Conservation (phyloP, 35 echinoderm and acorn worm species). For the Ophioderma brevispina region DNA sequence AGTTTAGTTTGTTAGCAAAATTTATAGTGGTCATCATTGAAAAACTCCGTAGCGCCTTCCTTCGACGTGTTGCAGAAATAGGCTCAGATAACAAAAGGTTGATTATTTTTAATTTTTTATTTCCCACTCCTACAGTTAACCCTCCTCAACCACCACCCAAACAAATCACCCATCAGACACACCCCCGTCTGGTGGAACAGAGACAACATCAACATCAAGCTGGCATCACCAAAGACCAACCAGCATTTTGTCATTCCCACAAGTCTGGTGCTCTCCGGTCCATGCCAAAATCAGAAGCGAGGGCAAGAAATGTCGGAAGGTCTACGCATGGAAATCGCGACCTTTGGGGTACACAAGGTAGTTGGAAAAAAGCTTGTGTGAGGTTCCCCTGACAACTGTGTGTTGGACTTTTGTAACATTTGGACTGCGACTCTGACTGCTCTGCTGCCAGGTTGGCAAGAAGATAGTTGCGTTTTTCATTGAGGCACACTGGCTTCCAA, state of each 20-base stretch:
- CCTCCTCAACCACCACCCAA: neutral
- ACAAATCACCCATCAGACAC: conserved; percentile 25
- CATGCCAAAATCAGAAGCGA: conserved; percentile 78
- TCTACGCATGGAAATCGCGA: conserved; percentile 93
- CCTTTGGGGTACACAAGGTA: conserved; percentile 98
- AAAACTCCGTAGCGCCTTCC: too few relatives aligned
- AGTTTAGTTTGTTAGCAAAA: too few relatives aligned
- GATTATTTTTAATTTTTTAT: too few relatives aligned
- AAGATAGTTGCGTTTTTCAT: neutral
- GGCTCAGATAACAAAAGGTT: too few relatives aligned
- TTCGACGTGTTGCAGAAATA: too few relatives aligned
- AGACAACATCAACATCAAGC: conserved; percentile 51
- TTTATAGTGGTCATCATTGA: too few relatives aligned
- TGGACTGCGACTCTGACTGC: too few relatives aligned
- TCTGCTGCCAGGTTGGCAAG: conserved; percentile 2
- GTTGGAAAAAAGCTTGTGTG: conserved; percentile 96
- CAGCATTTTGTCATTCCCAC: conserved; percentile 43
- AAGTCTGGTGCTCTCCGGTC: neutral
- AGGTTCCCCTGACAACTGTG: conserved; percentile 52
- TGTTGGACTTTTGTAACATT: too few relatives aligned
- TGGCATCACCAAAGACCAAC: conserved; percentile 48
- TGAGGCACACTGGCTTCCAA: neutral
- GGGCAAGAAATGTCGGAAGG: conserved; percentile 91
- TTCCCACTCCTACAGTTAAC: neutral
- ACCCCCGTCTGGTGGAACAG: conserved; percentile 40